phyloP scores from a whole-genome alignment of 1,140 invertebrate genomes.

The Rhagoletis pomonella region DNA sequence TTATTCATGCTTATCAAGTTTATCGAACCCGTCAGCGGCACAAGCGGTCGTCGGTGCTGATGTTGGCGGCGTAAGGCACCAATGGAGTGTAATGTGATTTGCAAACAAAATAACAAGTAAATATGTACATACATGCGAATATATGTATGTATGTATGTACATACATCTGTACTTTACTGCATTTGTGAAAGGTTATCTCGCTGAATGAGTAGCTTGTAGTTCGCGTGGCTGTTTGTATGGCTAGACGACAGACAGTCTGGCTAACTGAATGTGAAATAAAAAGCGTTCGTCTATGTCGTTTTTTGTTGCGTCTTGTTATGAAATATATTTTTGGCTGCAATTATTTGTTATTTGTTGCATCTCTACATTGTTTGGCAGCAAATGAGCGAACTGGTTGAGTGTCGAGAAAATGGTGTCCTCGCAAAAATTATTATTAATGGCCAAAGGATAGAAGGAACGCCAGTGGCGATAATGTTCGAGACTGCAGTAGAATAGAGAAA shows the following conservation, averaged over 20 bases:
- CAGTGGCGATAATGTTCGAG: not conserved
- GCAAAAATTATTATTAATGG: constrained; percentile 39
- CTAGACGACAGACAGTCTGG: constrained; percentile 11
- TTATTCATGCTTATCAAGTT: constrained; percentile 46
- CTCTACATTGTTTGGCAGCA: not conserved
- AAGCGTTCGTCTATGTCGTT: not conserved
- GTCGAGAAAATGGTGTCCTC: not conserved
- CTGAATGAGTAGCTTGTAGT: not conserved
- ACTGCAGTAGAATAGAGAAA: not conserved
- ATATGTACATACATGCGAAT: not conserved
- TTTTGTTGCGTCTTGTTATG: not conserved
- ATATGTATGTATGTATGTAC: not conserved
- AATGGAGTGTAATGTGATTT: not conserved
- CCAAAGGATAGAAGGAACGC: not conserved
- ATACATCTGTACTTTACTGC: not conserved
- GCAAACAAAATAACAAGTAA: no score
- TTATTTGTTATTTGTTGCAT: constrained; percentile 44
- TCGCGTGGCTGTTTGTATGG: not conserved
- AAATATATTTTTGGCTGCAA: constrained; percentile 11
- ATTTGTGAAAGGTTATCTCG: not conserved
- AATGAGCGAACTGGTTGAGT: not conserved
- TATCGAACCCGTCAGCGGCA: constrained; percentile 20
- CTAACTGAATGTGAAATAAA: not conserved
- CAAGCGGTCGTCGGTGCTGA: no score
- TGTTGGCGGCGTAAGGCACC: not conserved